Evolutionary conservation across 2,888 invertebrate species (phyloP), one percentile per base, ranked within the genome.

Genomic region (Harpagoxenus sublaevis): DNA sequence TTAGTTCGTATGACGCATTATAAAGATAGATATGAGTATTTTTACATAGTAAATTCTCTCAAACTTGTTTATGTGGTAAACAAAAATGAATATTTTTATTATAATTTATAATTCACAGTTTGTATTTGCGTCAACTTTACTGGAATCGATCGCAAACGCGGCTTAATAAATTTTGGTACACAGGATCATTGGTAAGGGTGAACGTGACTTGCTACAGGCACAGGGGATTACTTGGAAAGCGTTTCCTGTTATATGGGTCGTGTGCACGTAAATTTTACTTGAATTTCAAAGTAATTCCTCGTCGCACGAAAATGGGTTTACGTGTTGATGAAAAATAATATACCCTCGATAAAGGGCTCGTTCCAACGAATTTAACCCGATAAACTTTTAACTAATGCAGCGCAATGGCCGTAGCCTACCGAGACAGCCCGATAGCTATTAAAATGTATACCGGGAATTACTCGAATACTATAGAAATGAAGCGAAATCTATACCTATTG

Each of bases 151-250:
- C 70, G 79, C 53, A 51, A 79, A 57, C 63, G 66, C 65, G 60
- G 60, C 73, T 84, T 68, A 83, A 86, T 86, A 86, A 70, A 63
- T 79, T 88, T 87, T 62, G 83, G 62, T 87, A 75, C 81, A 83
- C 81, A 83, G 79, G 75, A 73, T 87, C 75, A 79, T 83, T 77
- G 87, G 68, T 78, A 78, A 62, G 65, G 48, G 89, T 48, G 84
- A 83, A 89, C 89, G 89, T 89, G 89, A 89, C 89, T 89, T 83
- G 73, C 66, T 77, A 77, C 73, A 86, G 81, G 89, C 89, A 86
- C 84, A 83, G 60, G 83, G 89, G 84, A 89, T 89, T 89, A 89
- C 86, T 85, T 77, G 78, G 84, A 74, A 66, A 89, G 51, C 83
- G 60, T 81, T 79, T 57, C 42, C n/a, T 51, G 31, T 79, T 74